Percentiles rank a stretch among this genome's conserved stretches.
phyloP scores from a whole-genome alignment of 2,113 vertebrate species.

The Cyanistes caeruleus region DNA sequence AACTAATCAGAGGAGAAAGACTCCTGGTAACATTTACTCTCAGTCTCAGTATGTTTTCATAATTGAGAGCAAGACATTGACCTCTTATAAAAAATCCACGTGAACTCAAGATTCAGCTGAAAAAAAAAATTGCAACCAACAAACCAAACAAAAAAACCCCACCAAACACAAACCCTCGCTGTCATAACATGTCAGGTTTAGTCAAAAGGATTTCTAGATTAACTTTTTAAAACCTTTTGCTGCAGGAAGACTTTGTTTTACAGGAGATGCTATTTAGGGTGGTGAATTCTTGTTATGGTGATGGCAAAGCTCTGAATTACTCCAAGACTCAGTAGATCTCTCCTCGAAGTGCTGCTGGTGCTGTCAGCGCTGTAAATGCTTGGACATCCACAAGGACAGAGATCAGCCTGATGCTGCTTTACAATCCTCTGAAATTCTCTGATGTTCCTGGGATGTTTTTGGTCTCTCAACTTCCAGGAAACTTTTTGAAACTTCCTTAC shows the following conservation, averaged over 20 bases:
- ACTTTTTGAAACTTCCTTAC: constrained; percentile 28
- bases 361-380: not conserved
- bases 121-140: not conserved
- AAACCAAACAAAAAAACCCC: accelerated
- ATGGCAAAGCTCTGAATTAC: not conserved
- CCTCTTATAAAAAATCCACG: not conserved
- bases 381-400: not conserved
- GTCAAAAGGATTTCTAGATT: not conserved
- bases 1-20: not conserved
- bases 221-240: not conserved
- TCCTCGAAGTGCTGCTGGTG: not conserved
- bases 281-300: not conserved
- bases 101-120: not conserved
- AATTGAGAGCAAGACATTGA: not conserved
- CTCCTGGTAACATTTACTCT: not conserved
- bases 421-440: not conserved
- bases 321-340: not conserved
- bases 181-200: not conserved
- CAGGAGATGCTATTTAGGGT: not conserved
- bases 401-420: not conserved
- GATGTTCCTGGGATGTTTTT: constrained; percentile 18
- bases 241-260: not conserved
- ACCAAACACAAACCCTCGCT: not conserved
- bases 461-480: not conserved
- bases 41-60: not conserved